These are phyloP conservation scores for Emydura subglobosa DNA, from an alignment of 2,113 vertebrate genomes.

Conservation along the genomic window DNA sequence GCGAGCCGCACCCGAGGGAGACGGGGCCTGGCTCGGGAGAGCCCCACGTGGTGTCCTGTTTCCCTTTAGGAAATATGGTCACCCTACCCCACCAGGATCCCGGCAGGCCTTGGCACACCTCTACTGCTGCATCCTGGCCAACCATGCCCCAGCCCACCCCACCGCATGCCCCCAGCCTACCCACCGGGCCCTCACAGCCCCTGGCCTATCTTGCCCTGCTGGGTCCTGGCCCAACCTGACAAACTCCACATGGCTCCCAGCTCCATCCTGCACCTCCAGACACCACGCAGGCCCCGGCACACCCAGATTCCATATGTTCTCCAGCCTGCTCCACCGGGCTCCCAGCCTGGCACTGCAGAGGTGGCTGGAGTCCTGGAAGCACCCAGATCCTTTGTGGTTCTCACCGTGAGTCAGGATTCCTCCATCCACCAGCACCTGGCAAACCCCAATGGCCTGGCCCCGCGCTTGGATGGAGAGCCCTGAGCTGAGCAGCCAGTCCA, in stretches of 20 bases:
- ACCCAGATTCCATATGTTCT: not conserved
- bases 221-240: not conserved
- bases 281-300: not conserved
- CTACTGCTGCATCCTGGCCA: not conserved
- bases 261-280: too few relatives aligned
- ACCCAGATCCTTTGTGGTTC: not conserved
- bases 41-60: too few relatives aligned
- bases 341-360: not conserved
- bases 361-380: not conserved
- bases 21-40: too few relatives aligned
- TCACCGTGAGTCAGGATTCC: constrained; percentile 90
- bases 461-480: constrained; percentile 84
- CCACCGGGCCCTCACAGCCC: not conserved
- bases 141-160: not conserved
- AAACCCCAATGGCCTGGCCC: constrained; percentile 90
- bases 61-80: too few relatives aligned
- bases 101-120: too few relatives aligned
- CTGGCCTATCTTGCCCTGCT: not conserved
- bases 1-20: too few relatives aligned
- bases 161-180: not conserved
- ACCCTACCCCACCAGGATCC: too few relatives aligned
- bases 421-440: constrained; percentile 94
- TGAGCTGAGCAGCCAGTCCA: constrained; percentile 89
- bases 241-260: not conserved
- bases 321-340: not conserved